Evolutionary conservation across 2,888 invertebrate genomes (phyloP).

Genomic region (Andrena bicolor): DNA sequence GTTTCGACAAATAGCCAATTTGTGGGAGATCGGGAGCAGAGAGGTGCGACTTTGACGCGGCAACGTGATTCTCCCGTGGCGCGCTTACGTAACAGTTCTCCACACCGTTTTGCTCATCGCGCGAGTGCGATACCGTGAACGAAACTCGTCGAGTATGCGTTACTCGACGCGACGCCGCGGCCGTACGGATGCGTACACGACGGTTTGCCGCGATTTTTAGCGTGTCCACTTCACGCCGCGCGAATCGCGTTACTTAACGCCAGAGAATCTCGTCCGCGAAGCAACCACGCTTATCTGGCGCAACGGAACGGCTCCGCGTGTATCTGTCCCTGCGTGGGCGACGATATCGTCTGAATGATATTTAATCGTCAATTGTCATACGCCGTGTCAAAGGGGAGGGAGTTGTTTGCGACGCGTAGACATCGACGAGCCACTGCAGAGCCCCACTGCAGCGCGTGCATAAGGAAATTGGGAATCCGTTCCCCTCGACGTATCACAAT

Average conservation of each 20-base stretch:
- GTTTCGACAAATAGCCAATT: neutral
- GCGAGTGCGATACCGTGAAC: neutral
- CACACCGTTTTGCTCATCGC: slow-evolving; percentile 19
- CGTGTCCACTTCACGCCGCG: neutral
- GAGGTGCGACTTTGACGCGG: neutral
- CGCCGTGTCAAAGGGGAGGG: neutral
- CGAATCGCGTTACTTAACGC: slow-evolving; percentile 12
- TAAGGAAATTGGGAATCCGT: neutral
- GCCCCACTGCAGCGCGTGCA: neutral
- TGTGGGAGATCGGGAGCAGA: neutral
- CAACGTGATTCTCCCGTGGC: slow-evolving; percentile 6
- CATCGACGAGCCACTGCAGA: neutral
- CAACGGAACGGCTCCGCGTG: neutral
- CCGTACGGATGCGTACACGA: no score
- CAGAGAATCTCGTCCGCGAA: neutral
- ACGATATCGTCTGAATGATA: neutral
- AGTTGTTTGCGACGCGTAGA: neutral
- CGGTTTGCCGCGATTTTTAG: neutral
- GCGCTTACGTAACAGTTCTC: slow-evolving; percentile 38
- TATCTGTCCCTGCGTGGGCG: slow-evolving; percentile 36
- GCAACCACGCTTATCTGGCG: slow-evolving; percentile 5
- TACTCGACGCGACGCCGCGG: slow-evolving; percentile 3
- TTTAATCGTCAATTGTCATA: slow-evolving; percentile 10
- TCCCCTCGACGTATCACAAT: slow-evolving; percentile 3
- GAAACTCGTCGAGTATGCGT: slow-evolving; percentile 9